phyloP scores from a whole-genome alignment of 2,113 vertebrate species.

The Sturnus vulgaris region DNA sequence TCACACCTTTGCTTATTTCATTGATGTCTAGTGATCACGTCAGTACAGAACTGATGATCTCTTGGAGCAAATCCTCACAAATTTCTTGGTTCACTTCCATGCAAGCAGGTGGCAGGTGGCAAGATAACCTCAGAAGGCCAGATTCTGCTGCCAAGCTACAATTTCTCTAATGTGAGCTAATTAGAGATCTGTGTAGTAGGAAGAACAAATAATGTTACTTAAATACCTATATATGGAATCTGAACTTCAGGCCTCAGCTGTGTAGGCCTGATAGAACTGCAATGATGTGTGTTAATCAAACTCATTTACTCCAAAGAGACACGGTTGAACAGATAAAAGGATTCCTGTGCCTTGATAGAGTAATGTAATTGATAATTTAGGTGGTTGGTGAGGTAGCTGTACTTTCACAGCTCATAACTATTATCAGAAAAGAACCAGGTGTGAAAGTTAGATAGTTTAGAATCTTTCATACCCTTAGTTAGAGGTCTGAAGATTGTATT shows the following conservation, averaged over 20 bases:
- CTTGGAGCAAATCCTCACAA: not conserved
- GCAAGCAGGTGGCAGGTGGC: not conserved
- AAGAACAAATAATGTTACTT: not conserved
- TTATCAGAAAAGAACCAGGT: not conserved
- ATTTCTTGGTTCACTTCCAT: not conserved
- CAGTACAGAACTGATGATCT: not conserved
- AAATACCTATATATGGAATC: not conserved
- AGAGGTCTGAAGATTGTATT: not conserved
- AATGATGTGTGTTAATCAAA: not conserved
- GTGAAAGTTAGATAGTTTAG: not conserved
- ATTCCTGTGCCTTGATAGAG: not conserved
- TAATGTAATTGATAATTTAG: not conserved
- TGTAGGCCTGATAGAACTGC: not conserved
- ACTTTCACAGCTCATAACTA: not conserved
- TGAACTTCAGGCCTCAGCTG: not conserved
- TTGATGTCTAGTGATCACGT: not conserved
- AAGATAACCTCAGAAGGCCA: not conserved
- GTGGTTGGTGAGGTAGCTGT: not conserved
- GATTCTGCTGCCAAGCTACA: not conserved
- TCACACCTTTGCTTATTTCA: not conserved
- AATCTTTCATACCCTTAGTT: not conserved
- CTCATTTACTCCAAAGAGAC: not conserved
- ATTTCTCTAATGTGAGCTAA: not conserved
- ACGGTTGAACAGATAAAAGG: not conserved
- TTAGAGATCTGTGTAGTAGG: not conserved